Evolutionary conservation across 2,888 invertebrate species (phyloP), one percentile per base, ranked within the genome.

Genomic region (Lampropteryx suffumata): DNA sequence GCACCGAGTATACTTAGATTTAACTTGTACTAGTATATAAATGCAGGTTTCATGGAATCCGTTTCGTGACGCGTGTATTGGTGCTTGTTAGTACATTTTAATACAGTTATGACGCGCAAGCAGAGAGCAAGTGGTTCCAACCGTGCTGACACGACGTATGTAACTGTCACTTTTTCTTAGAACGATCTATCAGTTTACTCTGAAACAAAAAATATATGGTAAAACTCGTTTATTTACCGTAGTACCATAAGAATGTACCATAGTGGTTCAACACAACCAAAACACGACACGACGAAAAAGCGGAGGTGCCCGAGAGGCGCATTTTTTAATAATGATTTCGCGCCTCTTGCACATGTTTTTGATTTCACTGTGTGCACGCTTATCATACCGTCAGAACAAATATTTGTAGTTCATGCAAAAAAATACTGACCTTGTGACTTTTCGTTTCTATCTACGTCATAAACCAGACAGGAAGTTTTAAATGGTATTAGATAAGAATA

Each of bases 101-200:
- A 28, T 51, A 17, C 11, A 26, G 42, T 43, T 28, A 43, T 59
- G 61, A 36, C 63, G 54, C 67, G 57, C 65, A 33, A 28, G 9
- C 8, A 14, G 11, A 41, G 62, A 30, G 59, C 71, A 70, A 50
- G 44, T 26, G 37, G 44, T 50, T 37, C 51, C 55, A 46, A 50
- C 50, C 24, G 24, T 24, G 6, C 24, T 42, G 63, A 48, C 40
- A 40, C 27, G 11, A 17, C 24, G 12, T 37, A 14, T 29, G 28
- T 9, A 27, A 40, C 46, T 71, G 79, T 87, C 82, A 87, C 79
- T 87, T 88, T 65, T 82, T 85, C 67, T 75, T 86, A 12, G 72
- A 60, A 27, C 80, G 80, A 36, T 83, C 82, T 59, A 74, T 66
- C 37, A 76, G 59, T 71, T 78, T 79, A 55, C 52, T 69, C 79